Percentiles rank a stretch among this genome's conserved stretches.
These are phyloP conservation scores for Myotis myotis DNA, from an alignment of 2,797 vertebrate genomes.

Conservation along the genomic window DNA sequence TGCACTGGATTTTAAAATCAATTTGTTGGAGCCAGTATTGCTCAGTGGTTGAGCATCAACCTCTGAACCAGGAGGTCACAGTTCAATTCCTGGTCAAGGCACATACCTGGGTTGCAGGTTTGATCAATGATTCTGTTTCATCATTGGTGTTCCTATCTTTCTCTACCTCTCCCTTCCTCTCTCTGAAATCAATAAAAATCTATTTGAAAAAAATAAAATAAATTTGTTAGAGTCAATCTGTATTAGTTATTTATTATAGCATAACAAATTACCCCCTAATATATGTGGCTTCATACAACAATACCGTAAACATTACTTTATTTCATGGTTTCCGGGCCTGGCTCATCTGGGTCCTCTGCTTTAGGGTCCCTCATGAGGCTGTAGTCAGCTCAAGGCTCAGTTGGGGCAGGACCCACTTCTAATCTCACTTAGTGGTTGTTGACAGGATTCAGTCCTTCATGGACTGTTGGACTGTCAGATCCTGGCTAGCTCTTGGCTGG, in stretches of 20 bases:
- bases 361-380: not conserved
- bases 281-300: not conserved
- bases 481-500: not conserved
- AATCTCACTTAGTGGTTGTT: not conserved
- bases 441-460: not conserved
- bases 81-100: not conserved
- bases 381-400: not conserved
- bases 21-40: not conserved
- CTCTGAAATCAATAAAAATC: not conserved
- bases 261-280: not conserved
- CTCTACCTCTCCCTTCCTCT: too few relatives aligned
- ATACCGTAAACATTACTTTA: not conserved
- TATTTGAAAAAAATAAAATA: too few relatives aligned
- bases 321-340: not conserved
- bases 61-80: not conserved
- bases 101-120: not conserved
- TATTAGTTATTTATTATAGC: not conserved
- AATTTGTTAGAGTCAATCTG: not conserved
- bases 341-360: not conserved
- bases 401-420: not conserved
- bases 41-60: not conserved
- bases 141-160: too few relatives aligned
- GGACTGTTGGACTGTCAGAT: not conserved
- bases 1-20: constrained; percentile 8
- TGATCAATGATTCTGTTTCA: too few relatives aligned